Conservation (phyloP, 2,113 vertebrate genomes). For the Regulus satrapa region DNA sequence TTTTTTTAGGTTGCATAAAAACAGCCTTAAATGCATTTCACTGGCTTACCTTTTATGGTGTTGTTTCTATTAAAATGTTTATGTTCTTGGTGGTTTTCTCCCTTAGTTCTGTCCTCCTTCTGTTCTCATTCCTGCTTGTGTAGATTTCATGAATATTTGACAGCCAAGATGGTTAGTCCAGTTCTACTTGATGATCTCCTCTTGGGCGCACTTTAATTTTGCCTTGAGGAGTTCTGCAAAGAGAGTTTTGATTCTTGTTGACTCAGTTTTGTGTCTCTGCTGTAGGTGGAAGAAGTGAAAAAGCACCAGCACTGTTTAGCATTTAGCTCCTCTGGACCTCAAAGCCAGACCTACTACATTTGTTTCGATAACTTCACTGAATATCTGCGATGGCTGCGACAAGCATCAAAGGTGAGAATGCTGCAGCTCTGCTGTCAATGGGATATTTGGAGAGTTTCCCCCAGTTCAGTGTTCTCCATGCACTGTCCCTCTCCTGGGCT, state of each 20-base stretch:
- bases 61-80: neutral
- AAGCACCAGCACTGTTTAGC: constrained; percentile 95
- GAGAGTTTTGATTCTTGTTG: neutral
- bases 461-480: neutral
- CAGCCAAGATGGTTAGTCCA: neutral
- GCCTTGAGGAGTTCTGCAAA: neutral
- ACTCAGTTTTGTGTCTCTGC: neutral
- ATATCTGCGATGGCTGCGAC: constrained; percentile 94
- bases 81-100: neutral
- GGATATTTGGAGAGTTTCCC: neutral
- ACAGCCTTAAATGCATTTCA: neutral
- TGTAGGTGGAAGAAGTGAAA: constrained; percentile 96
- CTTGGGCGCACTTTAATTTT: neutral
- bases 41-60: neutral
- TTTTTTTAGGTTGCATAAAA: neutral
- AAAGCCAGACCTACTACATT: constrained; percentile 96
- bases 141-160: neutral
- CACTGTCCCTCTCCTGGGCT: neutral
- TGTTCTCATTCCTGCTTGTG: neutral
- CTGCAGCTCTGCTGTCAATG: neutral
- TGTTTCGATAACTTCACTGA: constrained; percentile 97
- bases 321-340: constrained; percentile 96
- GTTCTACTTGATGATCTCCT: neutral
- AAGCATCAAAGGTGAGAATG: constrained; percentile 89
- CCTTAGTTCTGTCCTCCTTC: neutral